These are phyloP conservation scores for Phataginus tricuspis DNA, from an alignment of 2,797 vertebrate species.

Conservation along the genomic window DNA sequence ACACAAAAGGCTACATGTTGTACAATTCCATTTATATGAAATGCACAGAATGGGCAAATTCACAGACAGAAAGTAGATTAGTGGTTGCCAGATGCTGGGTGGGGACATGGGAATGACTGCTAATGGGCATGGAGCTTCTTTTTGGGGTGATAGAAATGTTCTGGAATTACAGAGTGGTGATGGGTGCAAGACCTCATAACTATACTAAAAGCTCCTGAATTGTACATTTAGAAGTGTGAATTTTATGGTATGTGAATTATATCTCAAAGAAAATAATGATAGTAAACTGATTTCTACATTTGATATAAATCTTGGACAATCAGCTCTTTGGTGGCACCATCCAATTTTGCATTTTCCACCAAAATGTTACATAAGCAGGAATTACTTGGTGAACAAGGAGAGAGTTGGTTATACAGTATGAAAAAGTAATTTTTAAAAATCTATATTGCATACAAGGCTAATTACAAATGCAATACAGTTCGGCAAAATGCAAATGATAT, in stretches of 20 bases:
- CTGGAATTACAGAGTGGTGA: background rate
- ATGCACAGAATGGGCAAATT: background rate
- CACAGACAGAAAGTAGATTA: background rate
- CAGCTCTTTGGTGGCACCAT: background rate
- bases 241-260: slow-evolving; percentile 33
- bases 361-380: slow-evolving; percentile 4
- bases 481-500: background rate
- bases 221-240: background rate
- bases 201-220: background rate
- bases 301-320: background rate
- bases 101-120: background rate
- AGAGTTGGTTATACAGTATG: background rate
- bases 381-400: background rate
- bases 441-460: background rate
- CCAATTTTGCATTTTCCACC: background rate
- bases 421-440: background rate
- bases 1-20: background rate
- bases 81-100: background rate
- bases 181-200: background rate
- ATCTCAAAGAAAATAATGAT: slow-evolving; percentile 16
- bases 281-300: background rate
- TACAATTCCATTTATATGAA: background rate
- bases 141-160: background rate
- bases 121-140: background rate
- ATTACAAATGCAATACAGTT: background rate